phyloP scores from a whole-genome alignment of 2,888 invertebrate genomes.

The Hemithea aestivaria region DNA sequence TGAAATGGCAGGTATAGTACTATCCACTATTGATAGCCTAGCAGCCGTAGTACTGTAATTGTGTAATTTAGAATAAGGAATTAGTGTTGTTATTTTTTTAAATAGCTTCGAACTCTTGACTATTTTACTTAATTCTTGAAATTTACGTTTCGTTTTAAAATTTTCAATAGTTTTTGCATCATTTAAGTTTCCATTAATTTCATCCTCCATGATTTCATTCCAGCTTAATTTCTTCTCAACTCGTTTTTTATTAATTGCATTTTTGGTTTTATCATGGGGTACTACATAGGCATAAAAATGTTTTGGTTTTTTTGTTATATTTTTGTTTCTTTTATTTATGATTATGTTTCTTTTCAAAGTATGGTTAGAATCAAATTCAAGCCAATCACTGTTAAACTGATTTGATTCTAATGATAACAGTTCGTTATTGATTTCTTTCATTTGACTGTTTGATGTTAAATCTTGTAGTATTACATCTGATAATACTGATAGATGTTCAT shows the following conservation, averaged over 20 bases:
- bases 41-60: no score
- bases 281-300: not conserved
- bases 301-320: not conserved
- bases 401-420: constrained; percentile 4
- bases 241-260: not conserved
- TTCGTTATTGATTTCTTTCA: constrained; percentile 4
- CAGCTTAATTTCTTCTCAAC: not conserved
- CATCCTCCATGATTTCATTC: no score
- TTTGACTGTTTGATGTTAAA: constrained; percentile 8
- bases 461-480: constrained; percentile 1
- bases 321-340: not conserved
- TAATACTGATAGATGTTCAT: not conserved
- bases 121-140: no score
- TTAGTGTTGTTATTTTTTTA: no score
- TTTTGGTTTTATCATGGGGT: not conserved
- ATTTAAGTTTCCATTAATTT: no score
- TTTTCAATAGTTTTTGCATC: no score
- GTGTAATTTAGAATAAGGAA: no score
- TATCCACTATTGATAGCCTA: no score
- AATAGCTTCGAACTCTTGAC: no score
- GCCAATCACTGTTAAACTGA: constrained; percentile 3
- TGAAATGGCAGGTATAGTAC: no score
- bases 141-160: no score
- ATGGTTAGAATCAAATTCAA: not conserved
- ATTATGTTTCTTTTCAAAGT: not conserved